Percentiles rank a stretch among this genome's conserved stretches.
Evolutionary conservation across 2,797 vertebrate species (phyloP).

Genomic region (Poecilia gillii): DNA sequence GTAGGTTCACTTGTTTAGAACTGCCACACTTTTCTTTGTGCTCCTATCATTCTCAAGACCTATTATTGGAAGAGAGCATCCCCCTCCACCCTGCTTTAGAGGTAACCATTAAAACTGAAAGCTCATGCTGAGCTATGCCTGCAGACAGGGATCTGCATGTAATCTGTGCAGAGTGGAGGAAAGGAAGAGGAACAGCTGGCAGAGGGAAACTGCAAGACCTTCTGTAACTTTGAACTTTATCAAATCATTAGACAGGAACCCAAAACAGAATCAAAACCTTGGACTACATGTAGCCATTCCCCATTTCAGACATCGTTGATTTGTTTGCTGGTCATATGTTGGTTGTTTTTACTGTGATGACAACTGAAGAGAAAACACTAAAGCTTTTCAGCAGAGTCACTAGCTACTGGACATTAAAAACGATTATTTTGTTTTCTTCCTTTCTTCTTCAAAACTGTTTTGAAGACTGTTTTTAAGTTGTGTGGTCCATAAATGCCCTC

Average conservation of each 20-base stretch:
- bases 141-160: conserved; percentile 1
- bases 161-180: background rate
- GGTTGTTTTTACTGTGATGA: background rate
- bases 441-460: background rate
- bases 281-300: background rate
- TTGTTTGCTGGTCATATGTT: background rate
- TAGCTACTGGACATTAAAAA: too few relatives aligned
- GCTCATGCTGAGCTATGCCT: conserved; percentile 5
- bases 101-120: conserved; percentile 1
- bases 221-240: background rate
- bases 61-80: background rate
- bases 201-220: background rate
- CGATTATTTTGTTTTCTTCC: background rate
- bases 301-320: background rate
- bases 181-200: background rate
- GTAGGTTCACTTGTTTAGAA: background rate
- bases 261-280: background rate
- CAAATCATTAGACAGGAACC: background rate
- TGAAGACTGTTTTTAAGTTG: background rate
- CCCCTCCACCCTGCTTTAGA: background rate
- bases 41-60: conserved; percentile 1
- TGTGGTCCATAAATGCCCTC: background rate
- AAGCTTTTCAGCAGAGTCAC: background rate
- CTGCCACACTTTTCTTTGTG: conserved; percentile 2
- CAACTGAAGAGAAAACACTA: background rate